A percentile compares a stretch with the other conserved stretches of the same genome.
Conservation (phyloP, 2,888 invertebrate species). For the Rotaria magnacalcarata region DNA sequence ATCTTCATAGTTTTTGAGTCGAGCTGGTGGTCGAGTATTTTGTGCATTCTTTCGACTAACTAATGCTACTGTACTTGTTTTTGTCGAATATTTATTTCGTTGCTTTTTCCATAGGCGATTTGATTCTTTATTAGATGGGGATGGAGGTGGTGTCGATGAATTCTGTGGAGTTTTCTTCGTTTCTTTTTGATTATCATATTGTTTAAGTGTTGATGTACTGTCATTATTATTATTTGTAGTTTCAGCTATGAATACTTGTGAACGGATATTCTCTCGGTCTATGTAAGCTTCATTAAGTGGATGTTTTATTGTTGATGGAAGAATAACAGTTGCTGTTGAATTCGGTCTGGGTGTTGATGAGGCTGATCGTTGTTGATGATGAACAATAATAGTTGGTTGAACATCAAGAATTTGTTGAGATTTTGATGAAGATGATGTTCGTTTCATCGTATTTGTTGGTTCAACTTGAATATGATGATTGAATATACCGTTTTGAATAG, state of each 20-base stretch:
- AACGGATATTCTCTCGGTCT: background rate
- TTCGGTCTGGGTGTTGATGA: background rate
- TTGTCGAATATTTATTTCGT: background rate
- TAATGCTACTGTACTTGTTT: background rate
- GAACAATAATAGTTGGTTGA: background rate
- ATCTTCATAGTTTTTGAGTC: constrained; percentile 1
- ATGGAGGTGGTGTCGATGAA: background rate
- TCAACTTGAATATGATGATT: background rate
- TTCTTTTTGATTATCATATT: background rate
- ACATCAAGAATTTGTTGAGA: background rate
- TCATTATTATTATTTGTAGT: background rate
- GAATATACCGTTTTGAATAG: background rate
- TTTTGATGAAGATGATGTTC: background rate
- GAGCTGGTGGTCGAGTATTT: background rate
- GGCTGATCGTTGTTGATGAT: background rate
- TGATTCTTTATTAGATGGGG: background rate
- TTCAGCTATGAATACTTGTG: background rate
- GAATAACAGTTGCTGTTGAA: background rate
- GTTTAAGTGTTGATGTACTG: background rate
- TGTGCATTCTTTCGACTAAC: background rate
- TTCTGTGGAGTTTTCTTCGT: background rate
- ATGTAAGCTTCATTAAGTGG: background rate
- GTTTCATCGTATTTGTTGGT: background rate
- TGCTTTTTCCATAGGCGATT: constrained; percentile 19
- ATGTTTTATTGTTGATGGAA: background rate